Evolutionary conservation across 2,888 invertebrate species (phyloP), one percentile per base, ranked within the genome.

Genomic region (Nomada fucata): DNA sequence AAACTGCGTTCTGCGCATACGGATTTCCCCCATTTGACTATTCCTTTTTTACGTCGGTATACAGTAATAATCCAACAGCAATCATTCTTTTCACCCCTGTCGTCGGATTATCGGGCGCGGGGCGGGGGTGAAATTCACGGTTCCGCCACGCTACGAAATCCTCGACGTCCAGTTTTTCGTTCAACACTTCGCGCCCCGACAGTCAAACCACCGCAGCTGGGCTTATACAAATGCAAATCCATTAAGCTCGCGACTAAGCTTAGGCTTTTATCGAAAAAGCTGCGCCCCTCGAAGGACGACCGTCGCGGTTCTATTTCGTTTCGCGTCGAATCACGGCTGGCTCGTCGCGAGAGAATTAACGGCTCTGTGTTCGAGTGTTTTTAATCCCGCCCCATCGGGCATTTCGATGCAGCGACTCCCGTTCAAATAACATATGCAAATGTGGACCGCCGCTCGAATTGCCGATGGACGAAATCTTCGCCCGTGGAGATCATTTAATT

Each of bases 141-240:
- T 78, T 74, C 76, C 79, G 23, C 15, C 63, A 68, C 70, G 71
- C 36, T 9, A 53, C 29, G 79, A 79, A 74, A 86, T 81, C 81
- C 84, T 47, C 70, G 68, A 60, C 86, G 86, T 77, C 61, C 82
- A 75, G 82, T 86, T 86, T 86, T 86, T 79, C 85, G 85, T 82
- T 77, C 79, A 76, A 82, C 85, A 83, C 77, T 76, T 82, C 77
- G 84, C 82, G 83, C 55, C 57, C 61, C 73, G 69, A 42, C 72
- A 85, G 50, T 53, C 70, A 61, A 65, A 71, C 79, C 67, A 18
- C 73, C 76, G 61, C 64, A 55, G 57, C 23, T 71, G 60, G 59
- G 86, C 84, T 86, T 85, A 85, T 87, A 87, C 87, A 87, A 85
- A 87, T 87, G 86, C 86, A 87, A 87, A 87, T 87, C 86, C 86